Evolutionary conservation across 2,113 vertebrate species (phyloP), one percentile per base, ranked within the genome.

Genomic region (Pelecanoides urinatrix): DNA sequence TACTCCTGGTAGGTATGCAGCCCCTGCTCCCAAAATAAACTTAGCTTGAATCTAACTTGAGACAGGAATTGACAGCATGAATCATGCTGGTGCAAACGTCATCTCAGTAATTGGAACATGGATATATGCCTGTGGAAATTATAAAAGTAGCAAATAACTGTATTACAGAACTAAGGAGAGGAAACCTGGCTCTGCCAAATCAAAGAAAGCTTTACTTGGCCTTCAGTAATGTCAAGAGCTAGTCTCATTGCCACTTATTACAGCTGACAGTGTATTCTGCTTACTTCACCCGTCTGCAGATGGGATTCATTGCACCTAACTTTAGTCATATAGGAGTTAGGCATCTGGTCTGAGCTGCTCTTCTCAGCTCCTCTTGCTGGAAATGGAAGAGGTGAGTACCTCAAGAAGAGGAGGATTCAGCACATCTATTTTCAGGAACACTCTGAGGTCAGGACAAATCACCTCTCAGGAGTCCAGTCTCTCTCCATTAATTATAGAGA

Each of bases 1-100:
- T 80, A 3, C 78, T 45, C n/a, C 19, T 19, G 88, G 25, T 72
- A 86, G 90, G 76, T 86, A 66, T 7, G 27, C 49, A 81, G 56
- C 53, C 59, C 78, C 59, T 27, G 42, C 76, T 73, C 91, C 94
- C 88, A 78, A 90, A 96, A 96, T 93, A 96, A 81, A 27, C 58
- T 11, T 10, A 8, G 40, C 83, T 78, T 23, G 94, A 47, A 38
- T 85, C 55, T 44, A 65, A 55, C 90, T 83, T 10, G 44, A 83
- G 92, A 38, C 89, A 86, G 95, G 92, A 92, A 88, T 13, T 58
- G 95, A 56, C 94, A 92, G 94, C 87, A 89, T 94, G 96, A 96
- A 94, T 96, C 94, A 96, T 40, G 42, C 90, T 3, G 82, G 78
- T 70, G 88, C 88, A 59, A 73, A 68, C 92, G 91, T 96, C 94